These are phyloP conservation scores for Alosa sapidissima DNA, from an alignment of 2,797 vertebrate genomes.

Conservation along the genomic window DNA sequence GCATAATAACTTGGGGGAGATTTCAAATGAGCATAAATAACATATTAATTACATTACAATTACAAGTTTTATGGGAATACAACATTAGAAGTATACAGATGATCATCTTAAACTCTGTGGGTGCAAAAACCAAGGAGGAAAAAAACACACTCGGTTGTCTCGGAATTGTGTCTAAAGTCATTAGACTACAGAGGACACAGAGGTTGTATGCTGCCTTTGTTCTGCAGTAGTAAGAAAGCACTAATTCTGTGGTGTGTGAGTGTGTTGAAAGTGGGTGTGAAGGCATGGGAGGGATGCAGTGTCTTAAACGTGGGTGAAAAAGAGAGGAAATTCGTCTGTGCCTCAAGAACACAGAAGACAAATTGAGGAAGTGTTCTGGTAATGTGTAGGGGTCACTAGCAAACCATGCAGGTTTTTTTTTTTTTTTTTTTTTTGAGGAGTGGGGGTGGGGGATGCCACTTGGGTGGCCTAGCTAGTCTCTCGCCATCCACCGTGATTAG, in stretches of 20 bases:
- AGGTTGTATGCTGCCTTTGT: conserved; percentile 65
- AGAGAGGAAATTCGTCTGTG: conserved; percentile 89
- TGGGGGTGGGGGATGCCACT: conserved; percentile 67
- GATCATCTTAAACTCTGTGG: background rate
- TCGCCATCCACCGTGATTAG: conserved; percentile 72
- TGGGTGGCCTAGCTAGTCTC: conserved; percentile 81
- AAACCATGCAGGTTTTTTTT: conserved; percentile 74
- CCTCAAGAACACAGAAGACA: conserved; percentile 90
- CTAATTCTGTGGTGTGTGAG: conserved; percentile 61
- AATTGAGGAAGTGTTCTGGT: conserved; percentile 93
- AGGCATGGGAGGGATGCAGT: conserved; percentile 56
- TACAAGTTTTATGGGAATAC: background rate
- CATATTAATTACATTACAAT: background rate
- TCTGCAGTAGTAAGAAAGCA: conserved; percentile 68
- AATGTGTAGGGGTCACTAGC: conserved; percentile 88
- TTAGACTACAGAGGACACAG: conserved; percentile 66
- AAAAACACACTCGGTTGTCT: background rate
- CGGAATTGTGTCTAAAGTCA: conserved; percentile 60
- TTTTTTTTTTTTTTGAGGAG: conserved; percentile 64
- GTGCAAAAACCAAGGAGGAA: background rate
- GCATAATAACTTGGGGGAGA: background rate
- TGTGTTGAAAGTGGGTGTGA: conserved; percentile 57
- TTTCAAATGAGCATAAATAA: background rate
- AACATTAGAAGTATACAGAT: background rate
- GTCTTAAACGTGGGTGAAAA: conserved; percentile 72